Evolutionary conservation across 1,140 invertebrate genomes (phyloP).

Genomic region (Hyphantria cunea): DNA sequence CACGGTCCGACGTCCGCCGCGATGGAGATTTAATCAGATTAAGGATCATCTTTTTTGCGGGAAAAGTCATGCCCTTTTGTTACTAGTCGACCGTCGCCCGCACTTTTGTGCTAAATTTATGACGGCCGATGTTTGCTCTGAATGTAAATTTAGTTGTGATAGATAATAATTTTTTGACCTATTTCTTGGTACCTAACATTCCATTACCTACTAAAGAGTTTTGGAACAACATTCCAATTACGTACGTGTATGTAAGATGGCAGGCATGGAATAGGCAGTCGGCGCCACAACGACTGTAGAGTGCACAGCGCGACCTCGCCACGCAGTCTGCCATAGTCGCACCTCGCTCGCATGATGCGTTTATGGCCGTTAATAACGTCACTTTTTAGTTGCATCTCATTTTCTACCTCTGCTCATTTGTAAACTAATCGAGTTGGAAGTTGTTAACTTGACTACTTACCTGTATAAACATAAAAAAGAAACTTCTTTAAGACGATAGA

Average conservation of each 20-base stretch:
- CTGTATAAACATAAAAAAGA: too few relatives aligned
- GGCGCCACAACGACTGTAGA: constrained; percentile 56
- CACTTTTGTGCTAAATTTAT: constrained; percentile 77
- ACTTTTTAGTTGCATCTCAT: constrained; percentile 9
- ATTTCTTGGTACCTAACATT: constrained; percentile 6
- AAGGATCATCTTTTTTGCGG: constrained; percentile 79
- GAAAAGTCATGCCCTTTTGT: constrained; percentile 78
- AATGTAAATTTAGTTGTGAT: constrained; percentile 63
- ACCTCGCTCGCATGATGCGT: constrained; percentile 29
- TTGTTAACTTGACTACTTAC: too few relatives aligned
- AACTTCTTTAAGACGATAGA: too few relatives aligned
- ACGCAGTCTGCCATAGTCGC: constrained; percentile 65
- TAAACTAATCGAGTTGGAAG: too few relatives aligned
- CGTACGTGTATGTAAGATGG: constrained; percentile 1
- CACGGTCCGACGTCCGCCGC: constrained; percentile 78
- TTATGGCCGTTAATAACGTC: constrained; percentile 15
- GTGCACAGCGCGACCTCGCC: constrained; percentile 56
- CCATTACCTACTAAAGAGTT: background rate
- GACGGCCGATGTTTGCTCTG: constrained; percentile 68
- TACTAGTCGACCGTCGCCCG: constrained; percentile 69
- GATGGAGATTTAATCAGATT: constrained; percentile 82
- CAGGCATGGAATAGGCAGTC: constrained; percentile 18
- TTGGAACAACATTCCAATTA: background rate
- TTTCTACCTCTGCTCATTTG: constrained; percentile 4
- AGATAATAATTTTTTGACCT: constrained; percentile 16